Evolutionary conservation across 2,113 vertebrate genomes (phyloP), one percentile per base, ranked within the genome.

Genomic region (Perognathus longimembris): DNA sequence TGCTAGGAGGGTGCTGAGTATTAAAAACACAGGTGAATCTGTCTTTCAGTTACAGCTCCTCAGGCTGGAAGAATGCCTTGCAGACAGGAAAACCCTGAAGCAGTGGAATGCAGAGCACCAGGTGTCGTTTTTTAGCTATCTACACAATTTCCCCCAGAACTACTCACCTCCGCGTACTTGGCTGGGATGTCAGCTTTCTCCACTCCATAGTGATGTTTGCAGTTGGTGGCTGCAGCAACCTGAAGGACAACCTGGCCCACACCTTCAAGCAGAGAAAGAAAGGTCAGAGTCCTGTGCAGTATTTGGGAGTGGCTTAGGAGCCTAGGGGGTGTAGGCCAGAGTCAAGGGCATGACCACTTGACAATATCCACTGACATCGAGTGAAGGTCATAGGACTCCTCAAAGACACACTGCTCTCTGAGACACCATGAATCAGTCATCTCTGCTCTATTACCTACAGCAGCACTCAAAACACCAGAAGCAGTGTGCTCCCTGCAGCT

Each of bases 211-310:
- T 99, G 99, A 98, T 99, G 99, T 98, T 99, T 99, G 98, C 99
- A 99, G 96, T 98, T 99, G 9, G 99, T 99, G 92, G 99, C 99
- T 28, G 99, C 99, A 50, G 99, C 99, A 30, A 99, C 99, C 96
- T 99, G 99, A 83, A 99, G 98, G 95, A 99, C 99, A n/a, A 99
- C 99, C 97, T 99, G 99, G 61, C 99, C 99, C 92, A 99, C 99
- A 95, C 99, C 99, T 99, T 97, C 50, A 78, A 76, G 22, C 36
- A 78, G 42, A 94, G 63, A 86, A 22, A 75, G 22, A 42, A 0
- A n/a, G 0, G 1, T 89, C 91, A 88, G 76, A 79, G 40, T 8
- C 57, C 20, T 11, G 17, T 3, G 20, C 7, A 70, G 28, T 54
- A 50, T 32, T 11, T 6, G 26, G 18, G 67, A 85, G 64, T 50